Base-by-base conservation (phyloP, 1,140 invertebrate species). In the Cardiocondyla obscurior region DNA sequence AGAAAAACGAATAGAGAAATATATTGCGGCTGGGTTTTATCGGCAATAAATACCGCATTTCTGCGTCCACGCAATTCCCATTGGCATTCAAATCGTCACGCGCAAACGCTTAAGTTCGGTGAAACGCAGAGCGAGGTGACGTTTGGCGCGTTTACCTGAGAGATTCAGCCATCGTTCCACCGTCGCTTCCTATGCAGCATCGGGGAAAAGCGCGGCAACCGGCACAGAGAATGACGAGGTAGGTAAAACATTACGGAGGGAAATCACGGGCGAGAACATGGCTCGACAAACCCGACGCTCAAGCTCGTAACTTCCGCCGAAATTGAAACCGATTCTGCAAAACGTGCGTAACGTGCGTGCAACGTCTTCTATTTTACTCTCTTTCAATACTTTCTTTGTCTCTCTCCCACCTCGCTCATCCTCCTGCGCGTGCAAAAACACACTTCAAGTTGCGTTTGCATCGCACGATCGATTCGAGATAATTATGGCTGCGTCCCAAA, bases 61-160 rank as follows among this genome's bases (percentile, higher is more conserved):
- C n/a, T n/a, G n/a, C 39, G 39, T 42, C 39, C 39, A 1, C 39
- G 39, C n/a, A n/a, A 12, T 55, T 55, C 55, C 10, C 10, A 7
- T n/a, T 10, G 7, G 49, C 10, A 7, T 58, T 58, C 4, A 46
- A 60, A 57, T 19, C 12, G 12, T 1, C 10, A 33, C 12, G 14
- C 19, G n/a, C 3, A 14, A 22, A 22, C 7, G 5, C 53, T 10
- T 1, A 1, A n/a, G n/a, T n/a, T 44, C 3, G 28, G 10, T 33
- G 7, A 6, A 5, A 14, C 28, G 8, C 22, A 53, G 69, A 42
- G 16, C 10, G 39, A 39, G 46, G 7, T 14, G 30, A 44, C 8
- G 1, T 72, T 33, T 65, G 6, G 10, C 53, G 69, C 46, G 5
- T 85, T 86, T 86, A 85, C 84, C 84, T 82, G 72, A 74, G 42